Percentiles rank a stretch among this genome's conserved stretches.
phyloP scores from a whole-genome alignment of 2,888 invertebrate genomes.

The Andrena marginata region DNA sequence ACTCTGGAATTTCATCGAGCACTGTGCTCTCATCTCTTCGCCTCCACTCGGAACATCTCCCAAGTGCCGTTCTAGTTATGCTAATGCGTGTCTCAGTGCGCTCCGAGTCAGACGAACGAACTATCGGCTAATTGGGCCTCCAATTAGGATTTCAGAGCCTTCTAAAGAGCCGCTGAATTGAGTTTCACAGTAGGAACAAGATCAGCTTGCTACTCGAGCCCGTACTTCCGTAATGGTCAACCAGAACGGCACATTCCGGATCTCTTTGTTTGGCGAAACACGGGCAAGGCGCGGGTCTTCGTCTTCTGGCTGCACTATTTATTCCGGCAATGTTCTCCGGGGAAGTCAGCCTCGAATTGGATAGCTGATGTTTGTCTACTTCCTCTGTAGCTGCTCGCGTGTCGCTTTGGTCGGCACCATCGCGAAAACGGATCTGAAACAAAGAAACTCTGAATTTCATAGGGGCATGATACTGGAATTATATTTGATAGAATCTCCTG shows the following conservation, averaged over 20 bases:
- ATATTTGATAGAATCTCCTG: too few relatives aligned
- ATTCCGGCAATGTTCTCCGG: not conserved
- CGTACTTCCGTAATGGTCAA: too few relatives aligned
- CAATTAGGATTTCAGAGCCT: not conserved
- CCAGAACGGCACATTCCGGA: too few relatives aligned
- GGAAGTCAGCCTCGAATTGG: not conserved
- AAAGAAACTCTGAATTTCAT: too few relatives aligned
- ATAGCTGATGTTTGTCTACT: constrained; percentile 4
- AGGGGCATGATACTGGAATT: too few relatives aligned
- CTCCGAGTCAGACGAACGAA: not conserved
- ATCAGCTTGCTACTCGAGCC: not conserved
- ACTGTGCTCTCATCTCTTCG: not conserved
- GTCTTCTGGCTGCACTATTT: not conserved
- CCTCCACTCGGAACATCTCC: not conserved
- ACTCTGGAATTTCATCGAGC: not conserved
- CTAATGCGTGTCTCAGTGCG: not conserved
- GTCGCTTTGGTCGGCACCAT: too few relatives aligned
- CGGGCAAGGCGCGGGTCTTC: too few relatives aligned
- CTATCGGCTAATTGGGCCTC: not conserved
- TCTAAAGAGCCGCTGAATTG: not conserved
- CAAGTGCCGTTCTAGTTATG: constrained; percentile 5
- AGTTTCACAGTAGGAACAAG: not conserved
- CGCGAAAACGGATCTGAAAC: too few relatives aligned
- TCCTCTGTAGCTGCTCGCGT: not conserved
- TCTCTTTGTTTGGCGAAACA: too few relatives aligned